Evolutionary conservation across 2,888 invertebrate species (phyloP), one percentile per base, ranked within the genome.

Genomic region (Ormyrus pomaceus): DNA sequence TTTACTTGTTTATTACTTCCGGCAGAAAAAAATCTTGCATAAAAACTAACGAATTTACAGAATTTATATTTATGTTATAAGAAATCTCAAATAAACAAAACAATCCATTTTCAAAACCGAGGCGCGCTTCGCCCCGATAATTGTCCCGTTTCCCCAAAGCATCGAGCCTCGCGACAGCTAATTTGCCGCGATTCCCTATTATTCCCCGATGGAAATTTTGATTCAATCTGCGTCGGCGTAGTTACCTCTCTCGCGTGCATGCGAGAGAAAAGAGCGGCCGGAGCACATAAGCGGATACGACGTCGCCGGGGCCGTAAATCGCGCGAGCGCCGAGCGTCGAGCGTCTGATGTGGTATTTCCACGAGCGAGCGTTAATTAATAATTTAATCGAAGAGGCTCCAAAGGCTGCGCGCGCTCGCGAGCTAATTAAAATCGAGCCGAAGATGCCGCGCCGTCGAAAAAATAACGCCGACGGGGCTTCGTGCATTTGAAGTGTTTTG

Each of bases 331-430:
- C 46, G 48, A 6, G n/a, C 9, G 19, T 19, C 19, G 51, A 6
- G 13, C 64, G 55, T 87, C 86, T 86, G 86, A 86, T 87, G 87
- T 84, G 87, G 88, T 88, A 89, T 89, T 88, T 87, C 86, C 85
- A 86, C 84, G 34, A 2, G 87, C 87, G 87, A 87, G 86, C 88
- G 87, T 90, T 90, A 90, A 90, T 90, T 90, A 90, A 90, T 90
- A 90, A 90, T 90, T 90, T 89, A 89, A 88, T 88, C 88, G 89
- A 89, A 89, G 87, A 87, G 87, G 45, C 19, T 50, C 11, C 34
- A 48, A 13, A 8, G 6, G 48, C 5, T 6, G 53, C 9, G 45
- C 62, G 56, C 56, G 19, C 4, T 34, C 64, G 56, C 66, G 59
- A 51, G 78, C 78, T 78, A 78, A 78, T 78, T 78, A 73, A 78